Base-by-base conservation (phyloP, 2,797 vertebrate species). In the Manis javanica region DNA sequence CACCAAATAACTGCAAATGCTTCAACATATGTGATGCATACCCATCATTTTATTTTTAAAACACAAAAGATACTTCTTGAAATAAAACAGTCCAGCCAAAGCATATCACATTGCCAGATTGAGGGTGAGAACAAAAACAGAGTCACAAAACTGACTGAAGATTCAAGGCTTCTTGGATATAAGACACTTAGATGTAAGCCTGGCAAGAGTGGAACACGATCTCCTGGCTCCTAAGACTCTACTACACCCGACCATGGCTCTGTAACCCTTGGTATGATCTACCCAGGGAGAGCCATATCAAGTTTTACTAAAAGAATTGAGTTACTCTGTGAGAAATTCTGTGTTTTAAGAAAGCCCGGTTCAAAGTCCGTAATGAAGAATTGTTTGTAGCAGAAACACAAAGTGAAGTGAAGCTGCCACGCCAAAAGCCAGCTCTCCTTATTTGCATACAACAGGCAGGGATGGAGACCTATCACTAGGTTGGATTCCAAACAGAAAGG, bases 1-100 rank as follows among this genome's bases (percentile, higher is more conserved):
- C 96, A 96, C 51, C 95, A 96, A 95, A 96, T 97, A 98, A 98
- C 98, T 98, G 97, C 97, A 98, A 97, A 97, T 96, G 69, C 88
- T 96, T 95, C 96, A 98, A 95, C 98, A 97, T 97, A 98, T 97
- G 96, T 91, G 92, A 81, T 77, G 55, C 69, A 95, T 34, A 93
- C 29, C 90, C 72, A 94, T 96, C 93, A 78, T 77, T 98, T 96
- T 95, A 95, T 98, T 98, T 97, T 94, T 92, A 97, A 98, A 88
- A 93, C 1, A 21, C 63, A 96, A 96, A 96, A 83, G 78, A 90
- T 89, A 57, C 46, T 92, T 82, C 86, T 89, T 96, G 86, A 98
- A 97, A 95, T 63, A 92, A 84, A 95, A 71, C 57, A 71, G 64
- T 63, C 61, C 72, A 97, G 92, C 57, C 97, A 95, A 96, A 94